phyloP scores from a whole-genome alignment of 2,888 invertebrate genomes.

The Amblyjoppa fuscipennis region DNA sequence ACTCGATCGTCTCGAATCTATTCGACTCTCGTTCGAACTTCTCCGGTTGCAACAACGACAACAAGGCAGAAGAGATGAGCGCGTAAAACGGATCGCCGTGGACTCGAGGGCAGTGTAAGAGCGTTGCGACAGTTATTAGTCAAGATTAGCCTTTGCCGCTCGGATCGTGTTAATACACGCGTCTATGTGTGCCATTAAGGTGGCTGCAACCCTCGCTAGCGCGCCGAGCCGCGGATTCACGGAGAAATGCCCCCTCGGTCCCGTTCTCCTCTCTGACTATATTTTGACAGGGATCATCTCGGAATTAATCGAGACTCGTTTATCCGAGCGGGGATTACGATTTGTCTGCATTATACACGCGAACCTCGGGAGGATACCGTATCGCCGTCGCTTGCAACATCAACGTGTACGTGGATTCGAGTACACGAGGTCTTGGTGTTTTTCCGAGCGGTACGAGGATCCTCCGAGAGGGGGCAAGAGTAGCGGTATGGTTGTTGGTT shows the following conservation, averaged over 20 bases:
- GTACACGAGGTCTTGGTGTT: background rate
- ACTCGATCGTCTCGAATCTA: constrained; percentile 38
- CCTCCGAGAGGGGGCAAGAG: background rate
- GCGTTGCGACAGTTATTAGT: constrained; percentile 81
- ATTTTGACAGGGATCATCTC: constrained; percentile 84
- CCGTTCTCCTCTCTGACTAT: constrained; percentile 72
- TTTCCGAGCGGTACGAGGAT: background rate
- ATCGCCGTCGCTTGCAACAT: constrained; percentile 31
- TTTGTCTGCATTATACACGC: constrained; percentile 82
- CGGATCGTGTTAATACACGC: constrained; percentile 38
- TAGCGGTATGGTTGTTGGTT: background rate
- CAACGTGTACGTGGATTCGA: background rate
- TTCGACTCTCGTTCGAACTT: constrained; percentile 14
- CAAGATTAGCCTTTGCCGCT: constrained; percentile 78
- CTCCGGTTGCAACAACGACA: constrained; percentile 36
- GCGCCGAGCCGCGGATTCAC: background rate
- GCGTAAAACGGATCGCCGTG: constrained; percentile 44
- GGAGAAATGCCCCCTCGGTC: constrained; percentile 25
- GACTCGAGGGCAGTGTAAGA: constrained; percentile 33
- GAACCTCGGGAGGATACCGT: constrained; percentile 39
- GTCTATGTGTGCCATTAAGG: constrained; percentile 9
- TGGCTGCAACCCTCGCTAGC: background rate
- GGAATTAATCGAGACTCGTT: constrained; percentile 82
- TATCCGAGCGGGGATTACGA: constrained; percentile 81
- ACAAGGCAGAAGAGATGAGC: constrained; percentile 34